A percentile compares a stretch with the other conserved stretches of the same genome.
Evolutionary conservation across 2,888 invertebrate species (phyloP).

Genomic region (Sphaerophoria taeniata): DNA sequence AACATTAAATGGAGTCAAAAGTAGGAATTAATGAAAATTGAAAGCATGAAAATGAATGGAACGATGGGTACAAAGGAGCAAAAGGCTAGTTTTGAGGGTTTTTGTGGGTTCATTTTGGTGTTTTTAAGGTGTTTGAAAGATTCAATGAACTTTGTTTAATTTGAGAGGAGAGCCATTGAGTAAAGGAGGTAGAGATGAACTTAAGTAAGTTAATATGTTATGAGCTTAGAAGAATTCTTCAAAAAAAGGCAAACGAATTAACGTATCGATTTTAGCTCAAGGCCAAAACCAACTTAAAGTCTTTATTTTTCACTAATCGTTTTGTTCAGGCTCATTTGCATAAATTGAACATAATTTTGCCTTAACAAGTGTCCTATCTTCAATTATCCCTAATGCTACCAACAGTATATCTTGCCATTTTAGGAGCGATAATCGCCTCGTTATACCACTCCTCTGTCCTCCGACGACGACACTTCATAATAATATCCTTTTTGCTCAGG

Average conservation of each 20-base stretch:
- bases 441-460: conserved; percentile 53
- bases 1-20: background rate
- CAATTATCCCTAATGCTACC: conserved; percentile 51
- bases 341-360: conserved; percentile 22
- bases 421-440: conserved; percentile 51
- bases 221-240: background rate
- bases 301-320: background rate
- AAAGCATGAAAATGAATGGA: background rate
- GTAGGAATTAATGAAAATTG: background rate
- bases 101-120: background rate
- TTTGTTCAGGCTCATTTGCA: conserved; percentile 10
- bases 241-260: background rate
- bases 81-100: background rate
- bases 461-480: conserved; percentile 32
- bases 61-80: background rate
- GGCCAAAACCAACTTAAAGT: background rate
- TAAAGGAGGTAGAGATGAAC: background rate
- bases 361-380: conserved; percentile 54
- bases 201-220: background rate
- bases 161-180: background rate
- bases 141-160: background rate
- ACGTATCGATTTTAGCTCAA: conserved; percentile 2
- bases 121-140: background rate
- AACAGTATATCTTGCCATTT: conserved; percentile 64
- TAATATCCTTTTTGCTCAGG: conserved; percentile 44